Evolutionary conservation across 2,888 invertebrate genomes (phyloP).

Genomic region (Automeris io): DNA sequence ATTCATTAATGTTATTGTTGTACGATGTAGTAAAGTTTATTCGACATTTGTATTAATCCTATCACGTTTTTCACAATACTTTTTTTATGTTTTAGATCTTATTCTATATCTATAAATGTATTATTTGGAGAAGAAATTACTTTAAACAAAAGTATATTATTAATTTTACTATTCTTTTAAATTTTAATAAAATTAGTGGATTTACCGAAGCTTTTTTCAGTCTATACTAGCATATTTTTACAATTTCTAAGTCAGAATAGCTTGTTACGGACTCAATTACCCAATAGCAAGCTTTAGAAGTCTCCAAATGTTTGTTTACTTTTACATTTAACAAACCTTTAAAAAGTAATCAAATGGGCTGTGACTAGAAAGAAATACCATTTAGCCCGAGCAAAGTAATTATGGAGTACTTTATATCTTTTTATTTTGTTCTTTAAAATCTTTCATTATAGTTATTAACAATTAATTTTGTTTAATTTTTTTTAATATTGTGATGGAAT

Average conservation of each 20-base stretch:
- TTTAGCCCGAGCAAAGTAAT: slow-evolving; percentile 52
- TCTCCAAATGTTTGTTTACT: slow-evolving; percentile 48
- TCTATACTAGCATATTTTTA: slow-evolving; percentile 42
- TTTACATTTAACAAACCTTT: slow-evolving; percentile 56
- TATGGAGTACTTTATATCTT: slow-evolving; percentile 58
- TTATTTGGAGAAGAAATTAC: no score
- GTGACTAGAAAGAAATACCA: slow-evolving; percentile 49
- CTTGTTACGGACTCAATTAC: slow-evolving; percentile 57
- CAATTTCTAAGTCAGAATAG: slow-evolving; percentile 41
- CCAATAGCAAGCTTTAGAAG: slow-evolving; percentile 45
- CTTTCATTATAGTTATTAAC: slow-evolving; percentile 24
- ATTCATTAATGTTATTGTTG: background rate
- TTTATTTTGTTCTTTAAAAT: slow-evolving; percentile 52
- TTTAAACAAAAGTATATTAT: no score
- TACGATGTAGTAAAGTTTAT: no score
- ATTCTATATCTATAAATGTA: no score
- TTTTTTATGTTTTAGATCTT: no score
- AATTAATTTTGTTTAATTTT: no score
- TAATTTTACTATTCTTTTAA: no score
- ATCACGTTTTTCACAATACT: no score
- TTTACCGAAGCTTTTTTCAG: slow-evolving; percentile 29
- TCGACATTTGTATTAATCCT: no score
- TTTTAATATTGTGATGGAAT: no score
- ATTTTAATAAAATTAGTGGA: no score
- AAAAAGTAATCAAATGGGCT: slow-evolving; percentile 67